Evolutionary conservation across 92 coral and sea anemone species (phyloP).

Genomic region (Pocillopora grandis): DNA sequence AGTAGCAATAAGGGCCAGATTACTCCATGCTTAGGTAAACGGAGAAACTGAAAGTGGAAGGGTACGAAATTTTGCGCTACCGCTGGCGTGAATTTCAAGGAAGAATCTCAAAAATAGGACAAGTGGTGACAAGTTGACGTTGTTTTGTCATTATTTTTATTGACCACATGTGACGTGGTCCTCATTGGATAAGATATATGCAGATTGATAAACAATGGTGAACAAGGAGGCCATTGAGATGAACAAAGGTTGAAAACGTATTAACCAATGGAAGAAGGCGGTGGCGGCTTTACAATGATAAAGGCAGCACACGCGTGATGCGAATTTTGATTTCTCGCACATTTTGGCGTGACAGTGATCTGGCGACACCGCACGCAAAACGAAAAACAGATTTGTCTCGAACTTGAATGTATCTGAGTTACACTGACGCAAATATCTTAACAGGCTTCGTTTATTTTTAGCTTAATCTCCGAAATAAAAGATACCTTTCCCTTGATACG

Average conservation of each 20-base stretch:
- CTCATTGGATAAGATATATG: conserved; percentile 75
- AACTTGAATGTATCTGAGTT: neutral
- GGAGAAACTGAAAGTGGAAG: neutral
- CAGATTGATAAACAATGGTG: conserved; percentile 81
- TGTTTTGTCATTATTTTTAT: conserved; percentile 76
- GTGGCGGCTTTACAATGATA: conserved; percentile 3
- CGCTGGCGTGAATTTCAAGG: conserved; percentile 30
- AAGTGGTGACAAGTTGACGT: conserved; percentile 66
- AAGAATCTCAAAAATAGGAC: conserved; percentile 7
- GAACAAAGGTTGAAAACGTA: conserved; percentile 41
- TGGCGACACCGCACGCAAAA: conserved; percentile 18
- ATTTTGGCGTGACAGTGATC: conserved; percentile 32
- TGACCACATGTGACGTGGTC: conserved; percentile 65
- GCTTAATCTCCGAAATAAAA: neutral
- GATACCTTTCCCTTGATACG: neutral
- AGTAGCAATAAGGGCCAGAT: conserved; percentile 4
- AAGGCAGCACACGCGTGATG: conserved; percentile 26
- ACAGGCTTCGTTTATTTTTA: neutral
- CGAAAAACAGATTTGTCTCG: neutral
- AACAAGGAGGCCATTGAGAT: conserved; percentile 59
- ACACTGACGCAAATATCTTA: neutral
- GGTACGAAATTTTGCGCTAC: neutral
- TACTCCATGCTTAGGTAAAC: conserved; percentile 14
- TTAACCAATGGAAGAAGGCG: conserved; percentile 27
- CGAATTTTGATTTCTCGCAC: conserved; percentile 12